Evolutionary conservation across 2,888 invertebrate species (phyloP).

Genomic region (Agonopterix arenella): DNA sequence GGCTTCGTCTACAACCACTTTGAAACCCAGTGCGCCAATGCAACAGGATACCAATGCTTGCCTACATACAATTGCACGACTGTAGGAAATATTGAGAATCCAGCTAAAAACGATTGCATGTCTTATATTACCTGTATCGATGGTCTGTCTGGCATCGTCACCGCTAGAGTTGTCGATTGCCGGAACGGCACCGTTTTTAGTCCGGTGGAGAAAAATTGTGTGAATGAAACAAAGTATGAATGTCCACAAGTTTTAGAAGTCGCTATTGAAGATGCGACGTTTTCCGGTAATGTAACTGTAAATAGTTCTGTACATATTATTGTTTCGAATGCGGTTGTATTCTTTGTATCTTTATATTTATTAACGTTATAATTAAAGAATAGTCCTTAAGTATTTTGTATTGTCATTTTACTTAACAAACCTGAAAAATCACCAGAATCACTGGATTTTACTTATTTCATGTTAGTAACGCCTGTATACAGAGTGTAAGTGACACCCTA

Average conservation of each 20-base stretch:
- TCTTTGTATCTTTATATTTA: neutral
- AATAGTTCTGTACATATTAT: neutral
- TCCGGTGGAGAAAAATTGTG: constrained; percentile 27
- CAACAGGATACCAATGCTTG: constrained; percentile 47
- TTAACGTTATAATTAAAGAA: too few species aligned
- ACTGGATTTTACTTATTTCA: too few species aligned
- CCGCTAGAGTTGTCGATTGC: constrained; percentile 46
- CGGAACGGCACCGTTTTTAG: constrained; percentile 35
- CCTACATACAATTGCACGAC: constrained; percentile 37
- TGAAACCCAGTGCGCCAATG: constrained; percentile 52
- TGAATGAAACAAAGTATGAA: constrained; percentile 28
- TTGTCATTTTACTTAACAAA: too few species aligned
- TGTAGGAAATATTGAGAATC: constrained; percentile 33
- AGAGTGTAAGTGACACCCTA: too few species aligned
- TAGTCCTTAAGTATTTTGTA: too few species aligned
- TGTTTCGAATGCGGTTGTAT: neutral
- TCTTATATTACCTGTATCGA: constrained; percentile 45
- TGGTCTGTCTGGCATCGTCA: constrained; percentile 35
- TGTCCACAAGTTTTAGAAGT: constrained; percentile 24
- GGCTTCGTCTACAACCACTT: constrained; percentile 51
- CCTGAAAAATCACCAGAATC: too few species aligned
- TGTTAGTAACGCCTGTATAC: too few species aligned
- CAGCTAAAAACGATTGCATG: constrained; percentile 28
- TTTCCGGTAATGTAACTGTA: neutral
- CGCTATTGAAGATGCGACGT: neutral